These are phyloP conservation scores for Chloropsis hardwickii DNA, from an alignment of 2,113 vertebrate species.

Conservation along the genomic window DNA sequence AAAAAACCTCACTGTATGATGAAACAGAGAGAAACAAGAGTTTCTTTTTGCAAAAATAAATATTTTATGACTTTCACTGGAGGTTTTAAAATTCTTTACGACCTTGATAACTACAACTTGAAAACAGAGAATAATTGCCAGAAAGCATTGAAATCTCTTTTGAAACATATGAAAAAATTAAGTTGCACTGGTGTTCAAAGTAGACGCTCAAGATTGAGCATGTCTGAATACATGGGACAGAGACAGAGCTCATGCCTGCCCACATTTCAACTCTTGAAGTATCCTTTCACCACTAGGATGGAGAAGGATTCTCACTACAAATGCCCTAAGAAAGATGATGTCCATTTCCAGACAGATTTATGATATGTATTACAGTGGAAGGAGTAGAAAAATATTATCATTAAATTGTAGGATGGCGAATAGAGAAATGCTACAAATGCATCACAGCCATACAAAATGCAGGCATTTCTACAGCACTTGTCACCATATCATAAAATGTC, in stretches of 20 bases:
- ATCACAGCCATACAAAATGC: not conserved
- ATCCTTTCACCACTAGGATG: not conserved
- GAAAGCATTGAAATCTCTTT: not conserved
- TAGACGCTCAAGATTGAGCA: not conserved
- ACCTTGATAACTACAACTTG: not conserved
- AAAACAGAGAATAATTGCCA: not conserved
- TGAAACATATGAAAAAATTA: not conserved
- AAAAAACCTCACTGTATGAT: not conserved
- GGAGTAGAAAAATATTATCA: not conserved
- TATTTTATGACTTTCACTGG: not conserved
- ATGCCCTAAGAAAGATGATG: not conserved
- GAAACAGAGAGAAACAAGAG: not conserved
- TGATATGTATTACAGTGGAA: not conserved
- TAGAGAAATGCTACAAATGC: not conserved
- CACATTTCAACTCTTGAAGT: not conserved
- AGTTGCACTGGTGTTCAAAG: not conserved
- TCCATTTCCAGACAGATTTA: not conserved
- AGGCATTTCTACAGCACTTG: not conserved
- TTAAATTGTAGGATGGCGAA: not conserved
- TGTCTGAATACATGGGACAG: not conserved
- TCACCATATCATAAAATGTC: not conserved
- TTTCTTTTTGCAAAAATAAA: not conserved
- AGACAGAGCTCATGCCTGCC: not conserved
- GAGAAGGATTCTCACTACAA: not conserved
- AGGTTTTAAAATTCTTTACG: not conserved